phyloP scores from a whole-genome alignment of 2,888 invertebrate genomes.

The Julus scanicus region DNA sequence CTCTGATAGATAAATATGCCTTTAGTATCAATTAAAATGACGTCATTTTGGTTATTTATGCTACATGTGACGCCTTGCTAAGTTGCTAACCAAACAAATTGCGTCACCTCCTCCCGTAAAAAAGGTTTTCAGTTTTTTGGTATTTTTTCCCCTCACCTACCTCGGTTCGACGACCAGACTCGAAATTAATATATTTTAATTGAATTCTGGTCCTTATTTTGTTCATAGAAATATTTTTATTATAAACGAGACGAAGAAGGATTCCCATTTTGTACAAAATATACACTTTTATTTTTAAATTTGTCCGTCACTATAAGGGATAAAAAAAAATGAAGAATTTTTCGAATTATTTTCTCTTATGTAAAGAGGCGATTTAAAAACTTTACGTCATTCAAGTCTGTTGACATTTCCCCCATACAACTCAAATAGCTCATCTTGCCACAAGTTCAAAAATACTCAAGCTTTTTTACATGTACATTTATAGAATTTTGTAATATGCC shows the following conservation, averaged over 20 bases:
- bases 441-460: not conserved
- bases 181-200: not conserved
- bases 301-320: not conserved
- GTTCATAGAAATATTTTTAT: constrained; percentile 2
- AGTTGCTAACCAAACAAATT: too few species aligned
- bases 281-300: not conserved
- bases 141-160: not conserved
- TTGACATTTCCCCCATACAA: not conserved
- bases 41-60: too few species aligned
- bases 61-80: too few species aligned
- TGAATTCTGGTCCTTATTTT: not conserved
- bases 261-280: not conserved
- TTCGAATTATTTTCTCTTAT: not conserved
- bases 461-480: not conserved
- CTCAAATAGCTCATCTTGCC: not conserved
- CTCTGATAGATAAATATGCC: too few species aligned
- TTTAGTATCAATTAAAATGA: too few species aligned
- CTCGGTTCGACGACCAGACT: not conserved
- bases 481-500: not conserved
- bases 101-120: not conserved
- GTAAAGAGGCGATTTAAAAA: not conserved
- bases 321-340: not conserved
- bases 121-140: not conserved
- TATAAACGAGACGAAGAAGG: not conserved
- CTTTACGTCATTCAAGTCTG: too few species aligned